phyloP scores from a whole-genome alignment of 2,113 vertebrate genomes.

The Nymphicus hollandicus region DNA sequence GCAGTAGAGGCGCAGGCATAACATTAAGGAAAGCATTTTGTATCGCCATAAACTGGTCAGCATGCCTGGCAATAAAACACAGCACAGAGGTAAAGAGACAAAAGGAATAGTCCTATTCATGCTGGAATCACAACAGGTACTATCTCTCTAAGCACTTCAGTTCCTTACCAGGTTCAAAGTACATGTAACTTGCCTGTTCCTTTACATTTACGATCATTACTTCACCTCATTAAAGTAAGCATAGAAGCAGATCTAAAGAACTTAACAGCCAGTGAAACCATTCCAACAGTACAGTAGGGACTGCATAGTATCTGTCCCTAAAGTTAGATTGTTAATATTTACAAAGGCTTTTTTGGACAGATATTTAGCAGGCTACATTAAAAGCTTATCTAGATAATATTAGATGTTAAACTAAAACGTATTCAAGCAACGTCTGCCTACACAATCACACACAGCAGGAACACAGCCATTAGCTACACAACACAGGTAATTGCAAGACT shows the following conservation, averaged over 20 bases:
- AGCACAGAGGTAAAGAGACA: neutral
- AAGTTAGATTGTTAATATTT: neutral
- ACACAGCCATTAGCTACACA: constrained; percentile 55
- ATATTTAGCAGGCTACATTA: neutral
- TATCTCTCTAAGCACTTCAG: neutral
- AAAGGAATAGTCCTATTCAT: neutral
- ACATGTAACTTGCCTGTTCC: neutral
- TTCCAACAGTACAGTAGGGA: neutral
- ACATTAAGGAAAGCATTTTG: neutral
- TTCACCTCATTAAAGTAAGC: neutral
- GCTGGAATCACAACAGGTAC: neutral
- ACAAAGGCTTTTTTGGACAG: neutral
- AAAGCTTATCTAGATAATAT: neutral
- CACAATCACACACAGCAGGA: constrained; percentile 41
- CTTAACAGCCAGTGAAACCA: neutral
- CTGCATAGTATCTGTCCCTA: neutral
- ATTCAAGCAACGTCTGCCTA: constrained; percentile 26
- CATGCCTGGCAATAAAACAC: neutral
- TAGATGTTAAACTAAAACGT: neutral
- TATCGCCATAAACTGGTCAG: neutral
- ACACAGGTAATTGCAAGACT: constrained; percentile 70
- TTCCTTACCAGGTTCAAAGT: neutral
- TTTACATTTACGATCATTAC: neutral
- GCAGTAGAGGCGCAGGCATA: neutral
- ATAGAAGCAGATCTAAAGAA: neutral